Conservation (phyloP, 2,888 invertebrate genomes). For the Stenoptilia bipunctidactyla region DNA sequence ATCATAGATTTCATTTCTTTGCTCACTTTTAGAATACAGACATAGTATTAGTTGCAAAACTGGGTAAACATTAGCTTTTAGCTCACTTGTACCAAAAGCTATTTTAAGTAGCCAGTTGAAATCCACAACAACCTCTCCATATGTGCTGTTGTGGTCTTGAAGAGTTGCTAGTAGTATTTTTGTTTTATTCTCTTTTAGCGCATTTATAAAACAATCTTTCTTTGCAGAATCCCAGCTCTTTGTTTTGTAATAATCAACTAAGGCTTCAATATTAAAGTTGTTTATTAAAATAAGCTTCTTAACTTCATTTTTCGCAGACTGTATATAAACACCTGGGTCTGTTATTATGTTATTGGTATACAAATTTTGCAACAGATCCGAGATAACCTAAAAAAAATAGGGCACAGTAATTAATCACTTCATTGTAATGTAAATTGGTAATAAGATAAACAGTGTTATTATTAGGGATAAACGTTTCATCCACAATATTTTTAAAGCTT, state of each 20-base stretch:
- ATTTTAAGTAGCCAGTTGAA: slow-evolving; percentile 44
- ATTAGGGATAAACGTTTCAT: too few species aligned
- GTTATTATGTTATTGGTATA: too few species aligned
- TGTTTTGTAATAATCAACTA: slow-evolving; percentile 18
- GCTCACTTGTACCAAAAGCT: slow-evolving; percentile 40
- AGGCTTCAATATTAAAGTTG: slow-evolving; percentile 23
- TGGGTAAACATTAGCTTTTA: slow-evolving; percentile 37
- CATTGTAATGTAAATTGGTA: too few species aligned
- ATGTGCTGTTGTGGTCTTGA: slow-evolving; percentile 27
- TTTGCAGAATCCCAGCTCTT: slow-evolving; percentile 26
- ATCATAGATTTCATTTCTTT: slow-evolving; percentile 31
- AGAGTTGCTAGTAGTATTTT: slow-evolving; percentile 28
- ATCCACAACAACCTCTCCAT: slow-evolving; percentile 30
- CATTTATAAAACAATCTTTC: slow-evolving; percentile 18
- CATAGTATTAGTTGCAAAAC: slow-evolving; percentile 34
- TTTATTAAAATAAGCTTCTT: slow-evolving; percentile 23
- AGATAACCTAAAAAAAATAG: too few species aligned
- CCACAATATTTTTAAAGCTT: too few species aligned
- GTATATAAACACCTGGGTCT: too few species aligned
- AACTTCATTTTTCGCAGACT: slow-evolving; percentile 21
- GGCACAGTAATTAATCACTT: too few species aligned
- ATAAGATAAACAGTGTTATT: too few species aligned
- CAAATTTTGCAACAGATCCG: too few species aligned
- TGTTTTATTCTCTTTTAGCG: slow-evolving; percentile 24
- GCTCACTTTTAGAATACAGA: slow-evolving; percentile 22